These are phyloP conservation scores for Pseudomyrmex pallidus DNA, from an alignment of 1,140 invertebrate species.

Conservation along the genomic window DNA sequence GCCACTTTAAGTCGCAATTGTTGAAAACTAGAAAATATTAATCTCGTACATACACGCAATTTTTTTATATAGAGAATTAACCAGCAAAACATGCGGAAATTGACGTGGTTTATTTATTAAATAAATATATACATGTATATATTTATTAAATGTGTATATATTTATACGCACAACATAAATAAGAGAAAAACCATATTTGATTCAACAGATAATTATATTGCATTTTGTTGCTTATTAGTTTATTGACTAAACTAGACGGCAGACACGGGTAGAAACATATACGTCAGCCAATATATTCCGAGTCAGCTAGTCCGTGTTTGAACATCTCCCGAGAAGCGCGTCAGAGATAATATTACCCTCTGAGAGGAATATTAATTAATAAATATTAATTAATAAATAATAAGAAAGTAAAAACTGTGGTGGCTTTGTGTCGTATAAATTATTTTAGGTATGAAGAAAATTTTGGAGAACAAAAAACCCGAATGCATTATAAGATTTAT, in stretches of 20 bases:
- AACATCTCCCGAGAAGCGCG: not conserved
- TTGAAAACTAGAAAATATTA: not conserved
- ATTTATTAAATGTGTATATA: constrained; percentile 41
- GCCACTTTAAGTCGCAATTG: not conserved
- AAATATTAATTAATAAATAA: constrained; percentile 9
- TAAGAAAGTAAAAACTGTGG: too few species aligned
- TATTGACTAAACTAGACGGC: not conserved
- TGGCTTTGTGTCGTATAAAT: not conserved
- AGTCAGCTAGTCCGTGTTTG: not conserved
- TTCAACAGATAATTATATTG: constrained; percentile 37
- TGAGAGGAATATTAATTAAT: constrained; percentile 11
- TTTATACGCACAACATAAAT: not conserved
- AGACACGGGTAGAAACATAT: not conserved
- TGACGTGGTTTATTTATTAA: constrained; percentile 46
- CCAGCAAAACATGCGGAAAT: too few species aligned
- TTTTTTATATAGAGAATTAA: too few species aligned
- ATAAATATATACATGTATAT: not conserved
- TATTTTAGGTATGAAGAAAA: not conserved
- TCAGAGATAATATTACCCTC: not conserved
- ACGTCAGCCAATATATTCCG: not conserved
- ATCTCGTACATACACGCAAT: too few species aligned
- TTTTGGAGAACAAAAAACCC: too few species aligned
- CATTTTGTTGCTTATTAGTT: constrained; percentile 35
- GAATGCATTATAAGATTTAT: not conserved
- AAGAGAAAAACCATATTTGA: too few species aligned